Evolutionary conservation across 2,797 vertebrate genomes (phyloP), one percentile per base, ranked within the genome.

Genomic region (Sternarchorhynchus goeldii): DNA sequence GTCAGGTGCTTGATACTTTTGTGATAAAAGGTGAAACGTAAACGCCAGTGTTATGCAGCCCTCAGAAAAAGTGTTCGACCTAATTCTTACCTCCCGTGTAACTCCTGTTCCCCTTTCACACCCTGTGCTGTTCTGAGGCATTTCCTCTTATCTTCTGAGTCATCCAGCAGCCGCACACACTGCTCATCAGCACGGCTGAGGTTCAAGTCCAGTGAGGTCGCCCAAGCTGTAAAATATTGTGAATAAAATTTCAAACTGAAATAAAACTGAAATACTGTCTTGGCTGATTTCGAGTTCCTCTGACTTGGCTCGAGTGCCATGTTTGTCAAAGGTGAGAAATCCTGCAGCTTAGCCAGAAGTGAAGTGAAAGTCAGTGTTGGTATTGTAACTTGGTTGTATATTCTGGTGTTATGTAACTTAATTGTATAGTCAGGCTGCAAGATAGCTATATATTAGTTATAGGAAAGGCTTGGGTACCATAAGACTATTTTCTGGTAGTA

Each of bases 161-260:
- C 59, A 55, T 64, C 64, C 20, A 53, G 41, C 41, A 31, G 59
- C 53, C 31, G 10, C 36, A 18, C 76, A 66, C 55, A 64, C 56
- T 55, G 70, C 17, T 82, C 77, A 72, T 66, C 67, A 76, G 50
- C 50, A 17, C 56, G n/a, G 55, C 80, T 83, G 67, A 70, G 74
- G 66, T 74, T 77, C 18, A 68, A 68, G 57, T 85, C 72, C 79
- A 83, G 66, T 82, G 64, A 82, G 84, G 74, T 77, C 79, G 79
- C 81, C 86, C 77, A 78, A 79, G 86, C 81, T 92, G 90, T 92
- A 88, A 71, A 91, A 89, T 81, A 90, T 87, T 92, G 89, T 92
- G 88, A 92, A 93, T 93, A 93, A 92, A 92, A 80, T 86, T 86
- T 87, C 59, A 83, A 88, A 85, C 86, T 87, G 79, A 90, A 69